Base-by-base conservation (phyloP, 64 coral and sea anemone genomes). In the Acropora yongei region DNA sequence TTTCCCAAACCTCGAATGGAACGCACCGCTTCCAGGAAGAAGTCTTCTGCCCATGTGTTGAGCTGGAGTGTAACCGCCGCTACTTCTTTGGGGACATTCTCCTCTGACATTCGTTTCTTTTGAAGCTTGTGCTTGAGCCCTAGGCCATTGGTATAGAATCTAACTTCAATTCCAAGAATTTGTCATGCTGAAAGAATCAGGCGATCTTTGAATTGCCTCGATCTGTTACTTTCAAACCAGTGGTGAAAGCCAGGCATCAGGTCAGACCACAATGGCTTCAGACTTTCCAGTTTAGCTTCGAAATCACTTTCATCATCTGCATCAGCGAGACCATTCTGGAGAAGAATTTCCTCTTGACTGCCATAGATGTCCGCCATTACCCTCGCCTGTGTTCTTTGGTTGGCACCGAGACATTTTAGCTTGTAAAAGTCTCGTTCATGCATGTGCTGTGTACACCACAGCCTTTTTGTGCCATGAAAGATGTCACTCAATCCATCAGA, bases 31-130 rank as follows among this genome's bases (percentile, higher is more conserved):
- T 92, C 90, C 18, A 61, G 47, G 50, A 68, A 79, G 12, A 87
- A 92, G 14, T 92, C 90, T 47, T 92, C 51, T 75, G 76, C 45
- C 90, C 83, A 92, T 40, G n/a, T 75, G 66, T 49, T 4, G 19
- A 90, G 48, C 9, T 30, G 39, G 60, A 43, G 12, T 12, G 88
- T 72, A 39, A 80, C 88, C 10, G 42, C 53, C 44, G 57, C 57
- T 3, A 90, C 42, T 8, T 90, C 77, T 40, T 90, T 80, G 0
- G 77, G 88, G 9, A 80, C 77, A 13, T 80, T 44, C 9, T 67
- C 42, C 50, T 90, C 88, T 0, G 86, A 50, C 83, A 72, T 68
- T 86, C 63, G 68, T 66, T 86, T 86, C 63, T 86, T 86, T 18
- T 86, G 83, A 68, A 86, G 65, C 83, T 86, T 86, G 68, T 72